Evolutionary conservation across 2,797 vertebrate genomes (phyloP).

Genomic region (Anableps anableps): DNA sequence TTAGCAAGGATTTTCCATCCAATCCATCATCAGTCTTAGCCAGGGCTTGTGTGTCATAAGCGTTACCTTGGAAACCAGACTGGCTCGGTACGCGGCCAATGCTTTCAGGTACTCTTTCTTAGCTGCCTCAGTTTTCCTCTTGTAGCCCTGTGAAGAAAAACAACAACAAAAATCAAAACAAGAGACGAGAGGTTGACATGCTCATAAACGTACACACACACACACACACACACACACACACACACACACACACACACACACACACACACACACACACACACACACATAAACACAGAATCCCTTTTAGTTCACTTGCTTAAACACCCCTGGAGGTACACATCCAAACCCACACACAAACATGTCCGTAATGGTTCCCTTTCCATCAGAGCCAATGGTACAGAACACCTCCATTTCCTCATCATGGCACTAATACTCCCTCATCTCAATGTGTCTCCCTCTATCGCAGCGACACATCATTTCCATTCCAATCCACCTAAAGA

Average conservation of each 20-base stretch:
- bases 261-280: conserved; percentile 41
- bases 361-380: conserved; percentile 66
- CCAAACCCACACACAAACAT: conserved; percentile 28
- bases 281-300: conserved; percentile 1
- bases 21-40: conserved; percentile 79
- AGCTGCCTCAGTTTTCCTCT: conserved; percentile 98
- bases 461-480: conserved; percentile 78
- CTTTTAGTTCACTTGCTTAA: conserved; percentile 49
- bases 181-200: conserved; percentile 64
- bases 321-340: conserved; percentile 27
- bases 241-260: conserved; percentile 14
- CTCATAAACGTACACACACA: conserved; percentile 30
- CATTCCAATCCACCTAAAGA: conserved; percentile 80
- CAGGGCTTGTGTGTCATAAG: conserved; percentile 70
- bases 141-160: conserved; percentile 89
- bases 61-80: conserved; percentile 99
- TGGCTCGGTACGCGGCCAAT: conserved; percentile 96
- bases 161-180: conserved; percentile 56
- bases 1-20: conserved; percentile 76
- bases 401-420: conserved; percentile 80
- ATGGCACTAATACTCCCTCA: conserved; percentile 77
- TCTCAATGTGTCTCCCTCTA: conserved; percentile 77
- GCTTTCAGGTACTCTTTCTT: conserved; percentile 99
- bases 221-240: neutral
- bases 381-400: conserved; percentile 78